phyloP scores from a whole-genome alignment of 2,797 vertebrate species.

The Ficedula albicollis region DNA sequence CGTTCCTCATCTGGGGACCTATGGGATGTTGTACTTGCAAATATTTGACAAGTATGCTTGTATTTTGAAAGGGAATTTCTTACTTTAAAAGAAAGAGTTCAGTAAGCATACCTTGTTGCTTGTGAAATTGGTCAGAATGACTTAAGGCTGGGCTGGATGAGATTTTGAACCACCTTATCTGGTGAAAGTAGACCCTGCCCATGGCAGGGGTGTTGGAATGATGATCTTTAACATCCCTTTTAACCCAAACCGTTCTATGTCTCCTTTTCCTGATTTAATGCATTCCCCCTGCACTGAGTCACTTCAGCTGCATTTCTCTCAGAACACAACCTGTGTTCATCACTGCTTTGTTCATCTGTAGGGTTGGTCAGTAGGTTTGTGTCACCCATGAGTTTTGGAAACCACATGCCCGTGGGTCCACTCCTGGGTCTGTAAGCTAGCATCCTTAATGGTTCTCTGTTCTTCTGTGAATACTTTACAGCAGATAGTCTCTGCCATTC shows the following conservation, averaged over 20 bases:
- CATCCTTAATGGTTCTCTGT: background rate
- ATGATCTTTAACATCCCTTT: background rate
- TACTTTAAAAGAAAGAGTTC: background rate
- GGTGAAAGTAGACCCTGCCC: background rate
- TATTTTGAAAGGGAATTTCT: background rate
- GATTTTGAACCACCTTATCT: background rate
- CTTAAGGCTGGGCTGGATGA: background rate
- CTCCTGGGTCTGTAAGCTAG: background rate
- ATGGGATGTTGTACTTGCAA: background rate
- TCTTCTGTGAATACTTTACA: background rate
- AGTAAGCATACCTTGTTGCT: background rate
- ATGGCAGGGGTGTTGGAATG: background rate
- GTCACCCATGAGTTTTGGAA: background rate
- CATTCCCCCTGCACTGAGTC: background rate
- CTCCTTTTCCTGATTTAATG: background rate
- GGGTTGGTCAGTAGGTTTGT: background rate
- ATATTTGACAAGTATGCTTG: background rate
- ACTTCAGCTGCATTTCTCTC: background rate
- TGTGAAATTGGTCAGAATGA: background rate
- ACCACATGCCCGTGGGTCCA: rapidly evolving
- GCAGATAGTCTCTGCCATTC: background rate
- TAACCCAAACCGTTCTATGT: background rate
- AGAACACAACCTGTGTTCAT: background rate
- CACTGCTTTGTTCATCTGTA: background rate
- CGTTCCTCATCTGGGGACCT: background rate